Base-by-base conservation (phyloP, 2,797 vertebrate species). In the Antennarius maculatus region DNA sequence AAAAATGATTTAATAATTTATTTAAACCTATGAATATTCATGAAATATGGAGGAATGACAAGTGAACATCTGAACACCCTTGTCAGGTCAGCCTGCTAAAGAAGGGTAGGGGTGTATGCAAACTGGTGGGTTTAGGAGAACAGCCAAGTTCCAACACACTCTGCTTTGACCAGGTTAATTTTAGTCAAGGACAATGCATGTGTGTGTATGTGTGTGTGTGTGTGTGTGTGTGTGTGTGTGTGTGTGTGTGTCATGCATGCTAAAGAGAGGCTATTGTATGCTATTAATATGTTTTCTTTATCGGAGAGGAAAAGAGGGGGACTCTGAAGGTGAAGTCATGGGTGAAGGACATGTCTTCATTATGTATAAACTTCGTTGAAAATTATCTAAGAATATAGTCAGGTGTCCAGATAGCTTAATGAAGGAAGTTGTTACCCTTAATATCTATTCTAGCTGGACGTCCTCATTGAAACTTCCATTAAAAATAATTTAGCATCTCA, bases 101-200 rank as follows among this genome's bases (percentile, higher is more conserved):
- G 34, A 73, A 60, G 48, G 37, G 17, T 59, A 5, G 9, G 57
- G 31, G 53, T 17, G 49, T 54, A 49, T 15, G 56, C 29, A 43
- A 61, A 63, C 47, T 54, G 14, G 65, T 76, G 74, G 66, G 76
- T 86, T 86, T 70, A 54, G 49, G 17, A 72, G 55, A 39, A 48
- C 75, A 77, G 74, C 84, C 74, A 63, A 64, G 78, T 89, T 89
- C 80, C 84, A 55, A 77, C 60, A 52, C 52, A 55, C 55, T 15
- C 10, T 54, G 77, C 61, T 71, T 87, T 83, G 87, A 68, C 55
- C 7, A 28, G 75, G 81, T 65, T 91, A 64, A 89, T 85, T 89
- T 88, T 88, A 90, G 88, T 87, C 90, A 92, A 90, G 89, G 89
- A 69, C 74, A 74, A 48, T 28, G 34, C 58, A 65, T 74, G 68